Evolutionary conservation across 2,888 invertebrate species (phyloP), one percentile per base, ranked within the genome.

Genomic region (Hirtodrosophila cameraria): DNA sequence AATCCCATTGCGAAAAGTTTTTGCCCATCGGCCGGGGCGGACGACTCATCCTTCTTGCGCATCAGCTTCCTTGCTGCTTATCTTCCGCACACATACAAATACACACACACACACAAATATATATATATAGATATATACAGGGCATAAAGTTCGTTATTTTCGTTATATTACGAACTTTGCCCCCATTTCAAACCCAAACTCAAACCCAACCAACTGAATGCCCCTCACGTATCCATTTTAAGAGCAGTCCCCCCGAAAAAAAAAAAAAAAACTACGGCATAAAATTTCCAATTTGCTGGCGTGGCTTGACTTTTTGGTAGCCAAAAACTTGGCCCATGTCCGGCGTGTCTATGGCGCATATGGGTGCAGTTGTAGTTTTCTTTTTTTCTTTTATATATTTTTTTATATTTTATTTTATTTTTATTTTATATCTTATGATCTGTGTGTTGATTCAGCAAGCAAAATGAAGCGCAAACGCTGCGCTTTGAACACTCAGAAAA

Each of bases 201-300:
- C 31, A 15, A 3, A 2, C 6, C 1, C 3, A 6, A 0, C 1
- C 23, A 50, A 1, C 13, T 9, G 13, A 23, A 2, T 30, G 27
- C 61, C 68, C 59, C 73, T 64, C 80, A 83, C 80, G 86, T 86
- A 73, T 58, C 30, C 57, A 31, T 70, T 77, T 79, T 78, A 82
- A 69, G 65, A 54, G 75, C 53, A 42, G 43, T 54, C 38, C 45
- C 53, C 59, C 45, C 48, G 59, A 6, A 3, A 23, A 23, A 23
- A 3, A 4, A 8, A 8, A 23, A 23, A 23, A 67, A 73, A 84
- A 82, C 75, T 82, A 75, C 73, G 69, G 84, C 83, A 82, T 86
- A 86, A 84, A 86, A 82, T 82, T 77, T 86, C 86, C 86, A 82
- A 82, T 82, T 82, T 86, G 80, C 80, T 69, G 72, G 55, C 72